Evolutionary conservation across 2,797 vertebrate genomes (phyloP).

Genomic region (Bradypodion ventrale): DNA sequence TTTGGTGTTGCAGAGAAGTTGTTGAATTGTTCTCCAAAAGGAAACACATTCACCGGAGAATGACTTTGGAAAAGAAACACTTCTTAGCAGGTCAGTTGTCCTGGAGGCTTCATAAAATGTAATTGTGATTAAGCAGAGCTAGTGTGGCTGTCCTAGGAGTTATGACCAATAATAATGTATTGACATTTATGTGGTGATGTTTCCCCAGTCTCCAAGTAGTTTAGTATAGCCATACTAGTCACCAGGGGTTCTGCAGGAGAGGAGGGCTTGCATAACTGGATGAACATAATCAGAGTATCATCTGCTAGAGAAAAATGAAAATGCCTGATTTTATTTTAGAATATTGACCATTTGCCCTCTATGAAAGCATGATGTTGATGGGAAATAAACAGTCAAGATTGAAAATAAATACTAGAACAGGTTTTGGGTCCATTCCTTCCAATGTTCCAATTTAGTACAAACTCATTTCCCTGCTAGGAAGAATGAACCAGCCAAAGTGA

Average conservation of each 20-base stretch:
- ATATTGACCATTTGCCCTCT: conserved; percentile 41
- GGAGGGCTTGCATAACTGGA: conserved; percentile 14
- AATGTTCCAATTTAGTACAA: not conserved
- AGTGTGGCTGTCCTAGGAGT: conserved; percentile 47
- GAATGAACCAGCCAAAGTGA: not conserved
- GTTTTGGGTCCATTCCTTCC: not conserved
- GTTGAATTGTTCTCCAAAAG: conserved; percentile 52
- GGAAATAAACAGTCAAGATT: conserved; percentile 54
- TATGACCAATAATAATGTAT: conserved; percentile 51
- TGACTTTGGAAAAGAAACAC: conserved; percentile 59
- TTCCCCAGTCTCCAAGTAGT: conserved; percentile 57
- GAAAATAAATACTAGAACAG: conserved; percentile 36
- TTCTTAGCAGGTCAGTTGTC: conserved; percentile 59
- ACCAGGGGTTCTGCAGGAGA: conserved; percentile 25
- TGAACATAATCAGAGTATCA: conserved; percentile 45
- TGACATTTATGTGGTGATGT: conserved; percentile 50
- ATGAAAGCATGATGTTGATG: conserved; percentile 20
- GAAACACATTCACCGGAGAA: conserved; percentile 47
- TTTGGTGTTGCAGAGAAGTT: not conserved
- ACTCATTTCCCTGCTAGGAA: not conserved
- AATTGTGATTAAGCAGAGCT: conserved; percentile 51
- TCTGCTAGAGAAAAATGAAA: conserved; percentile 33
- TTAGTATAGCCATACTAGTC: conserved; percentile 46
- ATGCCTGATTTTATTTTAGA: conserved; percentile 19
- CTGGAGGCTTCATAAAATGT: conserved; percentile 43